phyloP scores from a whole-genome alignment of 2,113 vertebrate species.

The Nyctibius bracteatus region DNA sequence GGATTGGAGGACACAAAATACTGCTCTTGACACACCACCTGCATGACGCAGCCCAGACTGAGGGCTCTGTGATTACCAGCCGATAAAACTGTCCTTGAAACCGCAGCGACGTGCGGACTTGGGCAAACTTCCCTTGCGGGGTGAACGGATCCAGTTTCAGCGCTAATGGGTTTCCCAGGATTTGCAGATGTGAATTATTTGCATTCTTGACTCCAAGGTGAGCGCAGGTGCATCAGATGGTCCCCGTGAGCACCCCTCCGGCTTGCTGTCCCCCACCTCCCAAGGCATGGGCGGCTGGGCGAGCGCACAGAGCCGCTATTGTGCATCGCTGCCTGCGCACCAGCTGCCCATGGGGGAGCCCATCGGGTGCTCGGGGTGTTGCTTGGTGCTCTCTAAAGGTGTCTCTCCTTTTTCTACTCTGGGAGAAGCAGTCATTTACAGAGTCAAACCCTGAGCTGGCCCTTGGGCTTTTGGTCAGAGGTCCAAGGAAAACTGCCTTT shows the following conservation, averaged over 20 bases:
- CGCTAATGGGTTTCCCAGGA: background rate
- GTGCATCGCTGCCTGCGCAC: slow-evolving; percentile 29
- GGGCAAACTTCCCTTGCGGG: background rate
- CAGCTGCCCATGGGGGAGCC: background rate
- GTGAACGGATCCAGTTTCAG: background rate
- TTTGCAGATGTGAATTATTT: slow-evolving; percentile 65
- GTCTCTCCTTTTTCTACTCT: background rate
- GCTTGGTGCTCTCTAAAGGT: background rate
- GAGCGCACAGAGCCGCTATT: slow-evolving; percentile 64
- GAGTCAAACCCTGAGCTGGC: background rate
- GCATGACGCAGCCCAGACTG: background rate
- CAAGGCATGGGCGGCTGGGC: background rate
- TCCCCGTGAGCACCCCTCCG: background rate
- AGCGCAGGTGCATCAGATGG: slow-evolving; percentile 66
- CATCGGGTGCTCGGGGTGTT: background rate
- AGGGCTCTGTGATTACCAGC: background rate
- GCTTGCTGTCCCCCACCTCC: background rate
- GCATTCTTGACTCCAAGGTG: slow-evolving; percentile 73
- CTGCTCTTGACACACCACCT: background rate
- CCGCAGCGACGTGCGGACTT: fast-evolving
- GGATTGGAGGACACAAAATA: background rate
- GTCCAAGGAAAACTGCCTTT: background rate
- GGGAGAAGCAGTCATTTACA: background rate
- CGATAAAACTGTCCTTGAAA: background rate
- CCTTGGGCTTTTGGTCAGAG: background rate